Conservation (phyloP, 2,113 vertebrate species). For the Bubo scandiacus region DNA sequence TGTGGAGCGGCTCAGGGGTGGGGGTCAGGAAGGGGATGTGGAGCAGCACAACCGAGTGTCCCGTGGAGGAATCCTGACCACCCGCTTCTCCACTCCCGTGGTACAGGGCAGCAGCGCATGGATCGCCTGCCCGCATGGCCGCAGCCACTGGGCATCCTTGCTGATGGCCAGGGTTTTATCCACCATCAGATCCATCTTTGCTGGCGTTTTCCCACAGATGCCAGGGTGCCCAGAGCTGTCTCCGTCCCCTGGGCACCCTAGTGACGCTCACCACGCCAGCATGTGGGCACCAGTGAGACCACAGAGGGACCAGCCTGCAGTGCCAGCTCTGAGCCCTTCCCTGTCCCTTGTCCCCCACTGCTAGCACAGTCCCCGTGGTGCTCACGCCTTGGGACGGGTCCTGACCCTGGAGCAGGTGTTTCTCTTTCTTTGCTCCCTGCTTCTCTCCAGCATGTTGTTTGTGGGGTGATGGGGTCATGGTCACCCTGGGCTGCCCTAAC, state of each 20-base stretch:
- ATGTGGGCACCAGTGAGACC: fast-evolving
- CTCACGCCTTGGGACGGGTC: not conserved
- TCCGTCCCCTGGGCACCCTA: not conserved
- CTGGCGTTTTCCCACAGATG: not conserved
- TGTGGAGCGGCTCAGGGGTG: not conserved
- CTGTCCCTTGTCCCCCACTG: not conserved
- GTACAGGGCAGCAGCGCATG: not conserved
- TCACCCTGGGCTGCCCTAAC: not conserved
- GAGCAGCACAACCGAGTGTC: not conserved
- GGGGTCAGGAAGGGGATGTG: not conserved
- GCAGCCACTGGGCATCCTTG: not conserved
- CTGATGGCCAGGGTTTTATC: not conserved
- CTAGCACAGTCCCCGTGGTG: not conserved
- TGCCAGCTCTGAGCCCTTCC: not conserved
- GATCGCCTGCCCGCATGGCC: not conserved
- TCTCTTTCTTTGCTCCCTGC: not conserved
- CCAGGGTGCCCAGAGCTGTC: not conserved
- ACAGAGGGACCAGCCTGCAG: not conserved
- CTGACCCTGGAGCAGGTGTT: not conserved
- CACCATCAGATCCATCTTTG: not conserved
- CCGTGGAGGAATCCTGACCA: not conserved
- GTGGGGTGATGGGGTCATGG: not conserved
- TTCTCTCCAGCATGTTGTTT: not conserved
- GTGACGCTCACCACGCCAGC: not conserved
- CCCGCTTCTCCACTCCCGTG: not conserved